phyloP scores from a whole-genome alignment of 2,113 vertebrate species.

The Pluvianellus socialis region DNA sequence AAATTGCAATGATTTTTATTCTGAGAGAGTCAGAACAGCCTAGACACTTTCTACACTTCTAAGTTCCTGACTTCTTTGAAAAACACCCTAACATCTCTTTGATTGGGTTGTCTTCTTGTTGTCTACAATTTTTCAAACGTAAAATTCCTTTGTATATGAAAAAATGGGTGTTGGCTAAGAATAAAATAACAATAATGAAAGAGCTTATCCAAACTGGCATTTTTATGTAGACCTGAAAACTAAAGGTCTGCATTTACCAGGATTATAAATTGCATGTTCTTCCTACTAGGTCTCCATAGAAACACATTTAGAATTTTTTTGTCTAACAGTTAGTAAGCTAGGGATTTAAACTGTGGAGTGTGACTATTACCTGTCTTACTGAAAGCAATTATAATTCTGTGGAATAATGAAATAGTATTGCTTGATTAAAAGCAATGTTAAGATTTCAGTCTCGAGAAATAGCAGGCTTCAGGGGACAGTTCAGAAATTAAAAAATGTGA shows the following conservation, averaged over 20 bases:
- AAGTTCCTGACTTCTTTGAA: neutral
- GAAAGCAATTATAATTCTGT: neutral
- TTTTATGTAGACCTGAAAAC: neutral
- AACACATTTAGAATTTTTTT: neutral
- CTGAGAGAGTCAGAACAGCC: neutral
- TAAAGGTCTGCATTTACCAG: neutral
- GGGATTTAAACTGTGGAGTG: neutral
- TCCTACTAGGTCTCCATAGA: conserved; percentile 21
- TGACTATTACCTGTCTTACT: neutral
- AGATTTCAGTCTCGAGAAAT: neutral
- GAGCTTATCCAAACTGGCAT: neutral
- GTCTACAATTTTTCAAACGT: neutral
- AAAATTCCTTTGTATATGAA: neutral
- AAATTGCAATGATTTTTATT: neutral
- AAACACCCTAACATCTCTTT: neutral
- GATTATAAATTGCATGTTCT: neutral
- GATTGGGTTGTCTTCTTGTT: neutral
- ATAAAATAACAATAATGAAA: neutral
- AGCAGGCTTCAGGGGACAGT: neutral
- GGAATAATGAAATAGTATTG: neutral
- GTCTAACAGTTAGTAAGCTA: neutral
- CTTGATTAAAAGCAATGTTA: neutral
- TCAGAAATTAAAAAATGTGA: neutral
- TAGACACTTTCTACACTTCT: neutral
- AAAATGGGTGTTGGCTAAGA: neutral